Conservation (phyloP, 2,113 vertebrate species). For the Pteronura brasiliensis region DNA sequence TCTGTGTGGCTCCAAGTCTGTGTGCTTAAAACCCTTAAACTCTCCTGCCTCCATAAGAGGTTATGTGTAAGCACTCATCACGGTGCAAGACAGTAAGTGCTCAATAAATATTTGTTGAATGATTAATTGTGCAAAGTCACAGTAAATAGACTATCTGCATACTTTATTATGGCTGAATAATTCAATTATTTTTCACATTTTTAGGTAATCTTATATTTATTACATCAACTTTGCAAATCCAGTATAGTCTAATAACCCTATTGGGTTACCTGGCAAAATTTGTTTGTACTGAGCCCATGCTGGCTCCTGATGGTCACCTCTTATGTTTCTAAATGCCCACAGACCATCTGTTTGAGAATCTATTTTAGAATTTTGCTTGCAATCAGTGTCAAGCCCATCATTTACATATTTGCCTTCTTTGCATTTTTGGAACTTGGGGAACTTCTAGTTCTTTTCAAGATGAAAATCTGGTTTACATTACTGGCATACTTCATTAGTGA, state of each 20-base stretch:
- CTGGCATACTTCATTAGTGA: background rate
- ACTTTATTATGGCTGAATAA: background rate
- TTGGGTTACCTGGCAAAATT: background rate
- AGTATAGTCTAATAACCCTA: background rate
- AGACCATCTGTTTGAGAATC: background rate
- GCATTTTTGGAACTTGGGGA: background rate
- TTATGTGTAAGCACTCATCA: background rate
- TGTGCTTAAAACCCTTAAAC: background rate
- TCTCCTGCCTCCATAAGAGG: background rate
- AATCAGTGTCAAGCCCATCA: background rate
- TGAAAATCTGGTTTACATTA: constrained; percentile 3
- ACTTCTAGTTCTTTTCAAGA: background rate
- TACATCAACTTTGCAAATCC: background rate
- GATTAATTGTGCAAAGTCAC: background rate
- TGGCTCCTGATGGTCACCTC: background rate
- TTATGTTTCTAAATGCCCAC: background rate
- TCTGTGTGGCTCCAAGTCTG: background rate
- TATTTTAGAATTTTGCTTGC: background rate
- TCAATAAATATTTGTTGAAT: background rate
- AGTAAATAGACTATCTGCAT: background rate
- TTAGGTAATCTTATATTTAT: background rate
- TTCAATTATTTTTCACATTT: background rate
- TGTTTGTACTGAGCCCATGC: background rate
- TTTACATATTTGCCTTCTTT: constrained; percentile 13
- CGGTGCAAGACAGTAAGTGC: background rate